Base-by-base conservation (phyloP, 1,140 invertebrate species). In the Phymorhynchus buccinoides region DNA sequence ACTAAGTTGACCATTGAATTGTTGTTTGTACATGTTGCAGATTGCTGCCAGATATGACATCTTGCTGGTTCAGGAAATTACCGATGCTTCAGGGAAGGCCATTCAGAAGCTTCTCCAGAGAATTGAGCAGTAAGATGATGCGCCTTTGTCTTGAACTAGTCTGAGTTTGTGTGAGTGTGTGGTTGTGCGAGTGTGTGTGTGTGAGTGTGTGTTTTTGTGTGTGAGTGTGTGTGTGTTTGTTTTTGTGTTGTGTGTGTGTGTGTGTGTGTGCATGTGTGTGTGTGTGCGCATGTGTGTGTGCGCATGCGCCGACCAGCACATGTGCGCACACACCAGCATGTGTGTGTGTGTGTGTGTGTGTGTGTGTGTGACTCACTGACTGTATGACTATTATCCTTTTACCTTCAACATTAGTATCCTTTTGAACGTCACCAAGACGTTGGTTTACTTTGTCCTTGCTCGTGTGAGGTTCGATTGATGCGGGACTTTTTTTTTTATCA, bases 41-140 rank as follows among this genome's bases (percentile, higher is more conserved):
- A 91, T 90, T 32, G 78, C 90, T 9, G 80, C 52, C 1, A 86
- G 89, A 9, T 91, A 91, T 80, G 90, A 91, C 83, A 85, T 91
- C 44, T 27, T 90, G 30, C 75, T 91, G 22, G 71, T 91, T 32
- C 88, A 89, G 82, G 90, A 91, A 75, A 91, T 91, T 80, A 78
- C 88, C 18, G 90, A 91, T 56, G 30, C 68, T 3, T 48, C 80
- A 12, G 82, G 81, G 14, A 78, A 77, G 3, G 87, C 87, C 16
- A 85, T 91, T 35, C 48, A 80, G 32, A n/a, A 68, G 32, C 81
- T 90, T n/a, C 44, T 87, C 35, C 41, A 84, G 0, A 42, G 68
- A 48, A 30, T 88, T 1, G 84, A 87, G n/a, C 12, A 42, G 81
- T 83, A 32, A 83, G 35, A 22, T 66, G n/a, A 66, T n/a, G 30